These are phyloP conservation scores for Petrosia ficiformis DNA, from an alignment of 37 sponge, comb jelly and placozoan genomes.

Conservation along the genomic window DNA sequence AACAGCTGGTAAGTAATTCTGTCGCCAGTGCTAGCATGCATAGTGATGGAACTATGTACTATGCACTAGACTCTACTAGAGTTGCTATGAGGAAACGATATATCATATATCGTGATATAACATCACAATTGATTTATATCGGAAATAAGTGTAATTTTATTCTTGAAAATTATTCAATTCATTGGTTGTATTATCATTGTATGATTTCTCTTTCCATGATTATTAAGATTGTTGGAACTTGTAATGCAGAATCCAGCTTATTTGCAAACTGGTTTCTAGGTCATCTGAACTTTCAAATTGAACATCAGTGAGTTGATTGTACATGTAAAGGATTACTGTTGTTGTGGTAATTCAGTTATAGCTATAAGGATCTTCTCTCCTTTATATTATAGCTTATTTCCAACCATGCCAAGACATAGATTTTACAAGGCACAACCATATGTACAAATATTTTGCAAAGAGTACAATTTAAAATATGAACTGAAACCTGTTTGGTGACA, in stretches of 20 bases:
- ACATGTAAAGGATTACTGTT: no score
- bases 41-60: no score
- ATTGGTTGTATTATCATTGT: no score
- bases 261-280: conserved; percentile 76
- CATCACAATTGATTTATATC: no score
- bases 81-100: no score
- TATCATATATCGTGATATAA: no score
- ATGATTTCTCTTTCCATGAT: neutral
- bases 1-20: no score
- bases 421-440: conserved; percentile 34
- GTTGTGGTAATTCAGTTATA: no score
- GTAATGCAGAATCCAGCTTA: conserved; percentile 48
- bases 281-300: conserved; percentile 81
- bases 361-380: neutral
- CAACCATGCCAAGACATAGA: conserved; percentile 82
- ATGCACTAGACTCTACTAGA: no score
- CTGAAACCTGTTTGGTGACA: conserved; percentile 61
- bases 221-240: conserved; percentile 39
- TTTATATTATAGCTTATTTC: conserved; percentile 53
- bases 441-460: conserved; percentile 62
- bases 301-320: conserved; percentile 82
- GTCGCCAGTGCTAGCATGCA: no score
- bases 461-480: conserved; percentile 56
- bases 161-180: conserved; percentile 17
- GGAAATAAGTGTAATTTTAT: neutral